Conservation (phyloP, 2,888 invertebrate genomes). For the Neocrepidodera transversa region DNA sequence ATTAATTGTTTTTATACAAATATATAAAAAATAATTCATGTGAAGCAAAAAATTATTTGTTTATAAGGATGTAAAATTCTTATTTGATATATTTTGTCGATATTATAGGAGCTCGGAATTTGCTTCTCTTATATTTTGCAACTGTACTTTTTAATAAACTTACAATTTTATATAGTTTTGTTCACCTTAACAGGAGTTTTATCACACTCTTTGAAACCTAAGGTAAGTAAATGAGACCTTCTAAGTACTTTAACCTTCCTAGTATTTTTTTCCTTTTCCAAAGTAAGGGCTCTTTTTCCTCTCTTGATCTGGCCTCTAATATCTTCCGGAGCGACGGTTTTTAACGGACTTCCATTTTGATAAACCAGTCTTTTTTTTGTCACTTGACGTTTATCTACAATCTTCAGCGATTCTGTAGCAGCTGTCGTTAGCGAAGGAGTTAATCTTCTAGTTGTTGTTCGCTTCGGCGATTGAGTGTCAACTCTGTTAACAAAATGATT, state of each 20-base stretch:
- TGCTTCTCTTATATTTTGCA: too few relatives aligned
- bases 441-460: slow-evolving; percentile 40
- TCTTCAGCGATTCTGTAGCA: slow-evolving; percentile 37
- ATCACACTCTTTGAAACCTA: slow-evolving; percentile 44
- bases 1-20: too few relatives aligned
- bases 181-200: slow-evolving; percentile 47
- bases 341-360: slow-evolving; percentile 34
- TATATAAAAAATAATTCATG: too few relatives aligned
- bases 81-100: too few relatives aligned
- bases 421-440: slow-evolving; percentile 33
- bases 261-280: slow-evolving; percentile 56
- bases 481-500: slow-evolving; percentile 55
- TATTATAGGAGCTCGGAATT: too few relatives aligned
- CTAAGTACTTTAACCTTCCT: slow-evolving; percentile 56
- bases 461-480: slow-evolving; percentile 42
- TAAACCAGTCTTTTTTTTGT: slow-evolving; percentile 43
- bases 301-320: slow-evolving; percentile 50
- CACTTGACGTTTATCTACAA: slow-evolving; percentile 43
- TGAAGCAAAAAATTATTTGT: too few relatives aligned
- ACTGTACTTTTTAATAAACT: too few relatives aligned
- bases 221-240: slow-evolving; percentile 46
- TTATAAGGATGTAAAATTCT: too few relatives aligned
- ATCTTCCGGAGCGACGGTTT: slow-evolving; percentile 35
- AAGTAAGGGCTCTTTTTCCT: slow-evolving; percentile 53
- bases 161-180: slow-evolving; percentile 49